These are phyloP conservation scores for Notospermus geniculatus DNA, from an alignment of 1,140 invertebrate species.

Conservation along the genomic window DNA sequence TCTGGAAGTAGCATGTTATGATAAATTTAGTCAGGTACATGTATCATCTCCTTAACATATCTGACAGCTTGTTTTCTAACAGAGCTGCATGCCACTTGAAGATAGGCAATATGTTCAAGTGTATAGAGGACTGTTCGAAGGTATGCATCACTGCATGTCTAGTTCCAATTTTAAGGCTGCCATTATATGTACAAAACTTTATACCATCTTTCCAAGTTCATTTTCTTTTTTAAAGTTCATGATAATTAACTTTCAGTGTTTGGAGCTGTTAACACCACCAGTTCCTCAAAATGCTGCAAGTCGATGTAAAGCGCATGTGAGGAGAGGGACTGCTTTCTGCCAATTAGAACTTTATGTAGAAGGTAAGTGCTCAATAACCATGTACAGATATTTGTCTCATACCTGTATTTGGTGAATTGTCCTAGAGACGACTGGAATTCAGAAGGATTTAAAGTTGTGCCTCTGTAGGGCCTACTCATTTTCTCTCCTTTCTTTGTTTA, in stretches of 20 bases:
- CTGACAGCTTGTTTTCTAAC: slow-evolving; percentile 75
- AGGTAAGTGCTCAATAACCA: slow-evolving; percentile 55
- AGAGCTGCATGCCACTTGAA: slow-evolving; percentile 75
- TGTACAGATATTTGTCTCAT: no score
- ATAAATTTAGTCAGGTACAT: no score
- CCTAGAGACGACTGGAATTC: neutral
- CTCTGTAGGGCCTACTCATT: no score
- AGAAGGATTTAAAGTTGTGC: neutral
- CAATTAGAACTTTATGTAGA: slow-evolving; percentile 69
- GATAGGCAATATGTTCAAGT: slow-evolving; percentile 71
- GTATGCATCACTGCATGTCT: slow-evolving; percentile 58
- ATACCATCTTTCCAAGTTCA: no score
- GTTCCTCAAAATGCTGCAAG: slow-evolving; percentile 69
- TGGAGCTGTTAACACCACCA: slow-evolving; percentile 71
- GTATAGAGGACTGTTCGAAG: slow-evolving; percentile 64
- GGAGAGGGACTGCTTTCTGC: slow-evolving; percentile 70
- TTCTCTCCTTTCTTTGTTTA: slow-evolving; percentile 21
- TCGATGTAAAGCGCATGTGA: slow-evolving; percentile 68
- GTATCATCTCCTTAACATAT: no score
- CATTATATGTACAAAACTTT: no score
- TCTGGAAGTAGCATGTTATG: no score
- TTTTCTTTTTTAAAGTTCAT: no score
- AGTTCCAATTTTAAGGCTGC: no score
- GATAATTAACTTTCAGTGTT: slow-evolving; percentile 63
- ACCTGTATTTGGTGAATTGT: no score